Conservation (phyloP, 2,113 vertebrate species). For the Oceanites oceanicus region DNA sequence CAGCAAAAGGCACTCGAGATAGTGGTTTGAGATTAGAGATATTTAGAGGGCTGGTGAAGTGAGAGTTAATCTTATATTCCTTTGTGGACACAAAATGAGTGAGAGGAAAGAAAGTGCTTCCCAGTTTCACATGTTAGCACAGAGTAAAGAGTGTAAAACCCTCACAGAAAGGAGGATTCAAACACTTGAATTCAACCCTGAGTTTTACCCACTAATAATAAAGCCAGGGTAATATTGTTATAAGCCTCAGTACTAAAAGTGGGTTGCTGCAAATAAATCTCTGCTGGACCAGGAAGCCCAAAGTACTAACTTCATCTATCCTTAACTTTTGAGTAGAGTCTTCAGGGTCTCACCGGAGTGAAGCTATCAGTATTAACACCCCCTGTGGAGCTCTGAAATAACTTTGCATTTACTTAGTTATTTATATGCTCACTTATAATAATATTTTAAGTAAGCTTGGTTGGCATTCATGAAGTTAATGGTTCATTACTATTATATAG, state of each 20-base stretch:
- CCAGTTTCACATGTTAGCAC: neutral
- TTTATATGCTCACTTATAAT: neutral
- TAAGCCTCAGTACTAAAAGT: neutral
- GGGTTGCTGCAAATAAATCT: constrained; percentile 19
- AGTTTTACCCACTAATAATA: neutral
- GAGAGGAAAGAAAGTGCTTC: neutral
- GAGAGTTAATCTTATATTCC: neutral
- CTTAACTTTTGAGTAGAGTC: neutral
- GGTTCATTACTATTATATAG: neutral
- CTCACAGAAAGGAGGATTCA: neutral
- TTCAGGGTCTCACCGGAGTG: neutral
- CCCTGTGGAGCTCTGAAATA: neutral
- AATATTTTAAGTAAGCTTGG: neutral
- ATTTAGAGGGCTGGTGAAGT: neutral
- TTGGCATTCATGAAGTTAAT: neutral
- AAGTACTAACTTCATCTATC: no score
- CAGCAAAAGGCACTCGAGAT: neutral
- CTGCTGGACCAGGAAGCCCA: neutral
- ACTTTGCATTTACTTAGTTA: neutral
- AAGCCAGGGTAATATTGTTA: neutral
- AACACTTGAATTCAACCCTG: neutral
- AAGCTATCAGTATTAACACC: neutral
- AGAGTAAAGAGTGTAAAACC: neutral
- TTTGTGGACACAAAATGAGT: neutral
- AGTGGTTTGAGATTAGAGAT: neutral